Conservation (phyloP, 2,888 invertebrate species). For the Frankliniella intonsa region DNA sequence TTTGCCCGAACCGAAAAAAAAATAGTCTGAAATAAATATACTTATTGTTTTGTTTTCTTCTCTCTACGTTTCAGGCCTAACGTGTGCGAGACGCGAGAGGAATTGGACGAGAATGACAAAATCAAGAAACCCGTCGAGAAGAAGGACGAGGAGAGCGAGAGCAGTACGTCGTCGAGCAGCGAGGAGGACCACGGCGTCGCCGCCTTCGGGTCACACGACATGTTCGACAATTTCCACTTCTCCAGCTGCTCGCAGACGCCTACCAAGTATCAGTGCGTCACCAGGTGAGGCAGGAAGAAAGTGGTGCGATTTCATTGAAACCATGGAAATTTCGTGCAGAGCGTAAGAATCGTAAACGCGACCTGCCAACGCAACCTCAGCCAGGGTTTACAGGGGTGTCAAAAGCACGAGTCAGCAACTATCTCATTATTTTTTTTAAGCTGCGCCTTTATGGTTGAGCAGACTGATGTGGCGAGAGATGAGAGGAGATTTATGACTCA, state of each 20-base stretch:
- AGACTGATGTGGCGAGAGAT: no score
- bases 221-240: constrained; percentile 44
- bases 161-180: neutral
- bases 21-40: no score
- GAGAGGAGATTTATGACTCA: no score
- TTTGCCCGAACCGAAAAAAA: neutral
- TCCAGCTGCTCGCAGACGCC: constrained; percentile 50
- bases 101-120: neutral
- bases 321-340: neutral
- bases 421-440: no score
- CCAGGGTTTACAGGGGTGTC: no score
- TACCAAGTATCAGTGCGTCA: constrained; percentile 53
- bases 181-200: neutral
- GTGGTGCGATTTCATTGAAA: neutral
- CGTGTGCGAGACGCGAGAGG: constrained; percentile 3
- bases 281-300: constrained; percentile 45
- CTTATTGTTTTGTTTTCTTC: no score
- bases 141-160: neutral
- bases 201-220: neutral
- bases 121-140: neutral
- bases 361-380: no score
- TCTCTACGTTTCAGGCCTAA: neutral
- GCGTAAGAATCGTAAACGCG: no score
- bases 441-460: no score
- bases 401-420: no score